phyloP scores from a whole-genome alignment of 1,140 invertebrate genomes.

The Drosophila trapezifrons region DNA sequence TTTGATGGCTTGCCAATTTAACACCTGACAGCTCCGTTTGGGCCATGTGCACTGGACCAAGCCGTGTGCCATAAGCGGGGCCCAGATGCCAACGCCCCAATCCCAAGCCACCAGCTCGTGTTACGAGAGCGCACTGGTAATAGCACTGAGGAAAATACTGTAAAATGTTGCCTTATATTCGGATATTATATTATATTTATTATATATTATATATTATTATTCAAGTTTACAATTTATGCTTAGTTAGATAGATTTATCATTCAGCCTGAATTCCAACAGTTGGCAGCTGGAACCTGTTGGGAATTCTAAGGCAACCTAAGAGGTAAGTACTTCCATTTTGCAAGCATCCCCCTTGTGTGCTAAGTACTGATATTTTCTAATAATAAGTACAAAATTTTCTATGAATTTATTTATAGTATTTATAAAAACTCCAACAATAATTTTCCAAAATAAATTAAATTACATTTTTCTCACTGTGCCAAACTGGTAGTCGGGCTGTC shows the following conservation, averaged over 20 bases:
- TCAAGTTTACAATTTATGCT: too few species aligned
- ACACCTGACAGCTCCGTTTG: slow-evolving; percentile 69
- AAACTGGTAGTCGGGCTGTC: slow-evolving; percentile 36
- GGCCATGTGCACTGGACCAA: slow-evolving; percentile 57
- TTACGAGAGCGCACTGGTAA: slow-evolving; percentile 52
- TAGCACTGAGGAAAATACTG: background rate
- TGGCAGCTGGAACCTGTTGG: background rate
- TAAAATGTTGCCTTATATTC: background rate
- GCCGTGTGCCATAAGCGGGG: slow-evolving; percentile 48
- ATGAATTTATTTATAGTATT: too few species aligned
- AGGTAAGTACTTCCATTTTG: too few species aligned
- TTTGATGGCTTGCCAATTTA: slow-evolving; percentile 75
- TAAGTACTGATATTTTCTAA: too few species aligned
- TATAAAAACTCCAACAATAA: background rate
- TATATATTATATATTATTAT: too few species aligned
- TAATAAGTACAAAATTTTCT: too few species aligned
- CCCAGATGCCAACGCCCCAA: slow-evolving; percentile 64
- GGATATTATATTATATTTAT: too few species aligned
- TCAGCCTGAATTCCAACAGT: background rate
- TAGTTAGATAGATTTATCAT: too few species aligned
- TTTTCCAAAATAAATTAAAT: background rate
- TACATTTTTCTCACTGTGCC: slow-evolving; percentile 5
- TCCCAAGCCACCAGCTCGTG: slow-evolving; percentile 21
- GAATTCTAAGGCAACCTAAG: background rate
- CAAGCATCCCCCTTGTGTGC: rapidly evolving